phyloP scores from a whole-genome alignment of 2,888 invertebrate genomes.

The Exephanes ischioxanthus region DNA sequence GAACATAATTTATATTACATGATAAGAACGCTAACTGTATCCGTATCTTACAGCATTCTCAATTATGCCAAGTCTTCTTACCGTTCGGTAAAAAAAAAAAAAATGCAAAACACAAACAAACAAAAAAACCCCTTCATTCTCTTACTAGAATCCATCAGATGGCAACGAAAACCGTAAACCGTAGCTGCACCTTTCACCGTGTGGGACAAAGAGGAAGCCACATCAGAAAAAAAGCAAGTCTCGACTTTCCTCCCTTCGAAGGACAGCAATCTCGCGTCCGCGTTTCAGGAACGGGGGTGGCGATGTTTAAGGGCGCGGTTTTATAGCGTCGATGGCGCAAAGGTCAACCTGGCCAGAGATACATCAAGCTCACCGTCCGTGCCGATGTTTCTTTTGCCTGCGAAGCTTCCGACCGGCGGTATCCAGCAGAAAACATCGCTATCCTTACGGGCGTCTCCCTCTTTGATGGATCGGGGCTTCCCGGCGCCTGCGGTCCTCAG shows the following conservation, averaged over 20 bases:
- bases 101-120: not conserved
- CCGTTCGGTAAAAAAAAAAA: not conserved
- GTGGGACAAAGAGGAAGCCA: not conserved
- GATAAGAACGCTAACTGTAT: no score
- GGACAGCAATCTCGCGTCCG: conserved; percentile 57
- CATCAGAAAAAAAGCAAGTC: conserved; percentile 7
- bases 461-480: conserved; percentile 77
- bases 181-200: not conserved
- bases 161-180: not conserved
- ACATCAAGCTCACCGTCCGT: conserved; percentile 75
- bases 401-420: not conserved
- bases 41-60: no score
- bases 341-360: conserved; percentile 81
- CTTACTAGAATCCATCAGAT: not conserved
- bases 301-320: conserved; percentile 81
- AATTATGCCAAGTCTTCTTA: no score
- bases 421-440: conserved; percentile 54
- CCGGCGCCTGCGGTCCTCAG: conserved; percentile 35
- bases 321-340: conserved; percentile 81
- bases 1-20: no score
- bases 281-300: conserved; percentile 73
- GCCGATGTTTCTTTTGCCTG: conserved; percentile 40
- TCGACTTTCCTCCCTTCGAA: not conserved
- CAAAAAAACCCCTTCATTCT: not conserved
- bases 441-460: conserved; percentile 66